Evolutionary conservation across 2,797 vertebrate species (phyloP).

Genomic region (Florisuga fusca): DNA sequence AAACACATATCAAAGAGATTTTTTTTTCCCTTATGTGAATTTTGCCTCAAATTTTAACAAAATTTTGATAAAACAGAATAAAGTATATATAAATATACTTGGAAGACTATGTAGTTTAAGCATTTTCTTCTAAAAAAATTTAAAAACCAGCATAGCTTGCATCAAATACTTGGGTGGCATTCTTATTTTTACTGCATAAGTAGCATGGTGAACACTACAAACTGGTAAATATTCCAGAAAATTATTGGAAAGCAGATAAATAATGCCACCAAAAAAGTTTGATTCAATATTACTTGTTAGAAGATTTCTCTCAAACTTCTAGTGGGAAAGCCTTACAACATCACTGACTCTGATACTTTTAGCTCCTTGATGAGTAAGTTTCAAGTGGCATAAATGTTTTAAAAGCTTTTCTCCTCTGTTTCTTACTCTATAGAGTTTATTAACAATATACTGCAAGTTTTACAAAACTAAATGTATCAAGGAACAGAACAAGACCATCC

Average conservation of each 20-base stretch:
- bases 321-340: not conserved
- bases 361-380: not conserved
- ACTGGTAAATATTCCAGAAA: not conserved
- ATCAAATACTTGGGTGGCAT: not conserved
- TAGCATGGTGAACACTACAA: not conserved
- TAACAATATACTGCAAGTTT: not conserved
- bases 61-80: not conserved
- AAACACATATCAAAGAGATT: not conserved
- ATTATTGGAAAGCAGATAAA: not conserved
- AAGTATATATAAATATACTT: not conserved
- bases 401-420: not conserved
- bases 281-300: not conserved
- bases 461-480: not conserved
- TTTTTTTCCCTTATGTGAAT: not conserved
- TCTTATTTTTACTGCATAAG: not conserved
- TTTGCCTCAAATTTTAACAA: not conserved
- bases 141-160: rapidly evolving
- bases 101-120: not conserved
- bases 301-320: not conserved
- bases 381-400: not conserved
- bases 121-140: not conserved
- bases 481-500: not conserved
- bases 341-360: not conserved
- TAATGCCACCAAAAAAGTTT: not conserved
- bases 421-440: constrained; percentile 21